Conservation (phyloP, 2,797 vertebrate genomes). For the Synanceia verrucosa region DNA sequence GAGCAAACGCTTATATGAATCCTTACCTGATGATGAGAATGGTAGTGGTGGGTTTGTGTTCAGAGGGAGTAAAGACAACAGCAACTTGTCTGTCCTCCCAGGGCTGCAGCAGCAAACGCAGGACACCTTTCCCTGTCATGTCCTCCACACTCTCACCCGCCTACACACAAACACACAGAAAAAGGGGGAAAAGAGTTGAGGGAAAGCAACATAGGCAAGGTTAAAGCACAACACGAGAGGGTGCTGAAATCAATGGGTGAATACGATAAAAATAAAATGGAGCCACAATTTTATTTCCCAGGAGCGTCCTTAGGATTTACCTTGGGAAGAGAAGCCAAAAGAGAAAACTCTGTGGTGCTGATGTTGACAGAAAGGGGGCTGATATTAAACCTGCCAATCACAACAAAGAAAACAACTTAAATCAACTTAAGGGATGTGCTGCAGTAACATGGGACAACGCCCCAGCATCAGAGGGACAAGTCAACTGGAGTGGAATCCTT, state of each 20-base stretch:
- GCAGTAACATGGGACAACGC: background rate
- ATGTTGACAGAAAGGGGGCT: conserved; percentile 89
- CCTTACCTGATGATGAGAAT: conserved; percentile 93
- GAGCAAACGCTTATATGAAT: background rate
- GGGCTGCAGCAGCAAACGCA: conserved; percentile 88
- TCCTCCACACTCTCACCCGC: conserved; percentile 15
- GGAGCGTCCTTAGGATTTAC: conserved; percentile 58
- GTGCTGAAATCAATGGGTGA: background rate
- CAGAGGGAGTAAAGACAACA: conserved; percentile 89
- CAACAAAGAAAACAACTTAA: conserved; percentile 10
- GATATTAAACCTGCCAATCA: conserved; percentile 83
- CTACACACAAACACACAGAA: conserved; percentile 36
- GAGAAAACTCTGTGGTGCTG: conserved; percentile 91
- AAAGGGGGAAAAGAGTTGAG: background rate
- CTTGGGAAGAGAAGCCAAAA: conserved; percentile 78
- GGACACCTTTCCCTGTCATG: conserved; percentile 44
- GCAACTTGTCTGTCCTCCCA: conserved; percentile 88
- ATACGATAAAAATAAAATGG: background rate
- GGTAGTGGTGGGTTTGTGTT: conserved; percentile 90
- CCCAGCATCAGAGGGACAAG: background rate
- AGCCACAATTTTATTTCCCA: background rate
- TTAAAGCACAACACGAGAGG: background rate
- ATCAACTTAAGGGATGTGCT: background rate
- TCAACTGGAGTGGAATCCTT: background rate
- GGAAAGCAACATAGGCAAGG: background rate